These are phyloP conservation scores for Paelopatides confundens DNA, from an alignment of 53 echinoderm and acorn worm species.

Conservation along the genomic window DNA sequence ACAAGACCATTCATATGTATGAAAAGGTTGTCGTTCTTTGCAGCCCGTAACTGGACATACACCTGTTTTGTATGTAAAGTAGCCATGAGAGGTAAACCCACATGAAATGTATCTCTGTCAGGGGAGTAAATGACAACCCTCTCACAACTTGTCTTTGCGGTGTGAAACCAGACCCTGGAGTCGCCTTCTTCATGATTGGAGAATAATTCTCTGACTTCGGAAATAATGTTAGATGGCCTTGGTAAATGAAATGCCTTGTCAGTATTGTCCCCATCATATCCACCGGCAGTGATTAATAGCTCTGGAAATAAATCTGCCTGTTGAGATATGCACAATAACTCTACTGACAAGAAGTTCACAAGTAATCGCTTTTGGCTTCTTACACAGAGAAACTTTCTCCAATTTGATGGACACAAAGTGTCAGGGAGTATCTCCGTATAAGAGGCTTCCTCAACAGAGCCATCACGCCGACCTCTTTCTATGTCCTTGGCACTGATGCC, in stretches of 20 bases:
- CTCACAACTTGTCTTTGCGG: conserved; percentile 15
- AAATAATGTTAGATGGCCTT: too few relatives aligned
- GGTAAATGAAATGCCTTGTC: not conserved
- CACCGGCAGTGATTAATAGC: not conserved
- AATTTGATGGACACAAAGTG: conserved; percentile 18
- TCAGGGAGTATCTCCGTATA: not conserved
- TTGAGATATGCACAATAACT: not conserved
- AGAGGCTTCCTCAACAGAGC: not conserved
- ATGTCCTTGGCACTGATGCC: conserved; percentile 55
- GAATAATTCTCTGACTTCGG: not conserved
- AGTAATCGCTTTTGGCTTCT: conserved; percentile 33
- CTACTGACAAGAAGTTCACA: conserved; percentile 5
- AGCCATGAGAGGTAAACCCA: conserved; percentile 44
- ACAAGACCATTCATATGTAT: too few relatives aligned
- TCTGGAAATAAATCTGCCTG: not conserved
- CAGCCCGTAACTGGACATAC: conserved; percentile 49
- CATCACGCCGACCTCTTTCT: conserved; percentile 38
- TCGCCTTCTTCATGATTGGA: conserved; percentile 52
- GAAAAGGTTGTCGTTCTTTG: too few relatives aligned
- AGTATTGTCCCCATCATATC: not conserved
- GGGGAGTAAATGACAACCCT: conserved; percentile 43
- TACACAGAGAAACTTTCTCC: conserved; percentile 42
- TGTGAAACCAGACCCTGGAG: conserved; percentile 54
- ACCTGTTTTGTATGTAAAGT: conserved; percentile 21
- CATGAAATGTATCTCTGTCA: conserved; percentile 46